Conservation (phyloP, 2,113 vertebrate species). For the Chloroceryle aenea region DNA sequence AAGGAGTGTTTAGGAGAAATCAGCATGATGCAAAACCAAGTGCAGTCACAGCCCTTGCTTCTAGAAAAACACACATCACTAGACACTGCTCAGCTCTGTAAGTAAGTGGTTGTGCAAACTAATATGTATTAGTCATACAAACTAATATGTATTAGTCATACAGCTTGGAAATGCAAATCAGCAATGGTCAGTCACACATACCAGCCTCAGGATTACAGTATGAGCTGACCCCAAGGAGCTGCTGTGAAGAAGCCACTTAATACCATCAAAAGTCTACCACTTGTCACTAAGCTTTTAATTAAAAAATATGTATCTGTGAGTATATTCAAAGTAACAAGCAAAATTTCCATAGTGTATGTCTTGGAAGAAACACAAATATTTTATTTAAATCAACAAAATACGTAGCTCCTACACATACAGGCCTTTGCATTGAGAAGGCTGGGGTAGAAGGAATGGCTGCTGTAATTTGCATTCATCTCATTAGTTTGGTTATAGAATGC, state of each 20-base stretch:
- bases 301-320: background rate
- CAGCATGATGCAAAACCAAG: background rate
- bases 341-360: background rate
- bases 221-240: background rate
- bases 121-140: rapidly evolving
- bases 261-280: background rate
- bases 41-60: background rate
- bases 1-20: background rate
- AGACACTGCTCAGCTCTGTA: background rate
- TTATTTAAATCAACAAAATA: background rate
- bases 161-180: background rate
- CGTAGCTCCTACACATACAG: background rate
- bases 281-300: background rate
- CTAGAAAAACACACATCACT: background rate
- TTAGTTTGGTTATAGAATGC: constrained; percentile 40
- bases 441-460: background rate
- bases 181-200: background rate
- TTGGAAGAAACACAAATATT: background rate
- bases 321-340: background rate
- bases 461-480: constrained; percentile 37
- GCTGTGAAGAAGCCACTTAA: background rate
- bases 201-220: background rate
- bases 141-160: background rate
- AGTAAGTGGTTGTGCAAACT: background rate
- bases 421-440: background rate